These are phyloP conservation scores for Cherax quadricarinatus DNA, from an alignment of 1,140 invertebrate genomes.

Conservation along the genomic window DNA sequence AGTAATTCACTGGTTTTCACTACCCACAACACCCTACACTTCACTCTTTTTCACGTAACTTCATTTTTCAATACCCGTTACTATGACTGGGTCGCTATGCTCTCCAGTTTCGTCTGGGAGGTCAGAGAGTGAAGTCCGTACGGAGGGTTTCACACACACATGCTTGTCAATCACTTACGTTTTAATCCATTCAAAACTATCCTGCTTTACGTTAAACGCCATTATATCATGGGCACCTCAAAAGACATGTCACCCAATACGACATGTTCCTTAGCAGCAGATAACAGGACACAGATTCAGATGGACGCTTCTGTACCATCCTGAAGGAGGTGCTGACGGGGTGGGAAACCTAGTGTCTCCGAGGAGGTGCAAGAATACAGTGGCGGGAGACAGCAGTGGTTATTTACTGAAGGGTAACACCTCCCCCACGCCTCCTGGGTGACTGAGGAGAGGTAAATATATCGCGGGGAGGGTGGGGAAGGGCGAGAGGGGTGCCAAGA, in stretches of 20 bases:
- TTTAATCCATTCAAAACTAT: no score
- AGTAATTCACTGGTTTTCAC: background rate
- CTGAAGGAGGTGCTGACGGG: background rate
- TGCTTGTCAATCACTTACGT: no score
- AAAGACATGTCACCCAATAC: no score
- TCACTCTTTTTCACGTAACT: background rate
- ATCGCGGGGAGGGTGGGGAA: slow-evolving; percentile 2
- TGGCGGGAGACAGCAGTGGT: background rate
- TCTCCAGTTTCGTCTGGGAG: no score
- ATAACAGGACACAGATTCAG: background rate
- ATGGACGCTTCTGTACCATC: no score
- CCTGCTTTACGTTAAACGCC: no score
- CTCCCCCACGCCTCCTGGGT: slow-evolving; percentile 1
- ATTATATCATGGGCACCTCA: no score
- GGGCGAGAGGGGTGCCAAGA: slow-evolving; percentile 30
- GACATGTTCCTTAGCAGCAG: background rate
- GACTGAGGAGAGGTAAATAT: slow-evolving; percentile 49
- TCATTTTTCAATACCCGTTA: no score
- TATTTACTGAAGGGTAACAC: background rate
- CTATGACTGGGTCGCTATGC: no score
- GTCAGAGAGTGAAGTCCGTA: no score
- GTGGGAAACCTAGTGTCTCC: background rate
- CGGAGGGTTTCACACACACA: no score
- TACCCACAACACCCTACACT: background rate
- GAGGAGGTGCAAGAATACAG: no score